A percentile compares a stretch with the other conserved stretches of the same genome.
These are phyloP conservation scores for Mallotus villosus DNA, from an alignment of 2,797 vertebrate species.

Conservation along the genomic window DNA sequence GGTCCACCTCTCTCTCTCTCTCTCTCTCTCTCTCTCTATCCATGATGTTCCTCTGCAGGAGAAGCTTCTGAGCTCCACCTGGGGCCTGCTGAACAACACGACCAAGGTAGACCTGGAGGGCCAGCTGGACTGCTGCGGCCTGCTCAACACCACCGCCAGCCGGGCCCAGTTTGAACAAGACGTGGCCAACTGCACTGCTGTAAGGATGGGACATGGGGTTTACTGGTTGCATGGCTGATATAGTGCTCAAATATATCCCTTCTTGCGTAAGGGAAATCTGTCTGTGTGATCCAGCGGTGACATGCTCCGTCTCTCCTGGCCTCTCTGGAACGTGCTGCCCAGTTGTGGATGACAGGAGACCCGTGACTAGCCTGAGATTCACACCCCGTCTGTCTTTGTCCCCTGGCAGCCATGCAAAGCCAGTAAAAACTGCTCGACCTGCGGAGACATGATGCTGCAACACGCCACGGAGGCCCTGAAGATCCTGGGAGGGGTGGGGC, in stretches of 20 bases:
- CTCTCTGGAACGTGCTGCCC: too few species aligned
- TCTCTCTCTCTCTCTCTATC: background rate
- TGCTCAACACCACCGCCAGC: slow-evolving; percentile 73
- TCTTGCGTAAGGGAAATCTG: too few species aligned
- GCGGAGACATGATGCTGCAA: slow-evolving; percentile 82
- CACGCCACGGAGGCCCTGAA: slow-evolving; percentile 88
- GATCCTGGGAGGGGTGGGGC: slow-evolving; percentile 90
- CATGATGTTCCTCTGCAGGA: slow-evolving; percentile 64
- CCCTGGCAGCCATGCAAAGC: slow-evolving; percentile 71
- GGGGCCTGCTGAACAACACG: slow-evolving; percentile 72
- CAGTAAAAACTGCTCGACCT: slow-evolving; percentile 59
- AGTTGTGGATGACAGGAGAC: too few species aligned
- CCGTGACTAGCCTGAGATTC: background rate
- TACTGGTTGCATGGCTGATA: background rate
- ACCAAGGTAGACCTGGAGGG: slow-evolving; percentile 79
- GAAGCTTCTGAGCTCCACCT: slow-evolving; percentile 78
- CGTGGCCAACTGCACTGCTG: slow-evolving; percentile 67
- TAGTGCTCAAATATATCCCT: background rate
- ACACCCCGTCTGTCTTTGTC: background rate
- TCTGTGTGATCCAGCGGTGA: too few species aligned
- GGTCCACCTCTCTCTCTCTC: background rate
- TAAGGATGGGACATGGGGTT: slow-evolving; percentile 60
- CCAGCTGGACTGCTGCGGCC: slow-evolving; percentile 86
- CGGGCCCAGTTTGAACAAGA: slow-evolving; percentile 54
- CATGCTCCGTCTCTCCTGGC: too few species aligned